These are phyloP conservation scores for Calliopum simillimum DNA, from an alignment of 2,888 invertebrate genomes.

Conservation along the genomic window DNA sequence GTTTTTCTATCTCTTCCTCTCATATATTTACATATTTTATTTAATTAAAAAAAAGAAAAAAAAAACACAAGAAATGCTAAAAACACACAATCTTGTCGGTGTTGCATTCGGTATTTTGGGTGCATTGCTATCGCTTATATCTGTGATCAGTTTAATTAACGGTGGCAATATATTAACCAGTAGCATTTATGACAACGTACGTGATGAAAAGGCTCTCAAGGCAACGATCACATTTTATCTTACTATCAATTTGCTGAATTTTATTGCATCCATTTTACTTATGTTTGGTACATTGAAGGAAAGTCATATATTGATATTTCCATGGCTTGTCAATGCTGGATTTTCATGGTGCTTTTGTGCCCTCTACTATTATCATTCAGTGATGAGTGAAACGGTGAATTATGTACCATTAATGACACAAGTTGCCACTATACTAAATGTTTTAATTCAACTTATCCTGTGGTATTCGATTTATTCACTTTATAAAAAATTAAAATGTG, in stretches of 20 bases:
- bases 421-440: constrained; percentile 15
- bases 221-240: constrained; percentile 44
- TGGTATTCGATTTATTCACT: constrained; percentile 53
- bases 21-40: too few species aligned
- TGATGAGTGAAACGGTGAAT: constrained; percentile 15
- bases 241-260: constrained; percentile 47
- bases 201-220: constrained; percentile 36
- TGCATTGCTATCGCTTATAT: too few species aligned
- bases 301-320: constrained; percentile 54
- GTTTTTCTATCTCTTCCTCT: too few species aligned
- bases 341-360: constrained; percentile 35
- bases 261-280: constrained; percentile 55
- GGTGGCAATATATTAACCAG: too few species aligned
- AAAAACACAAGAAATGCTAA: too few species aligned
- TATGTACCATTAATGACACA: constrained; percentile 18
- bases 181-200: neutral
- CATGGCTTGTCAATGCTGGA: constrained; percentile 54
- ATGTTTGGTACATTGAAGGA: constrained; percentile 56
- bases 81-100: too few species aligned
- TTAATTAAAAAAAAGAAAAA: too few species aligned
- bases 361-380: constrained; percentile 25
- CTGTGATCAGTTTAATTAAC: too few species aligned
- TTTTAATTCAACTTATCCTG: constrained; percentile 48
- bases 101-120: too few species aligned
- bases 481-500: constrained; percentile 49